phyloP scores from a whole-genome alignment of 1,140 invertebrate genomes.

The Drosophila jambulina region DNA sequence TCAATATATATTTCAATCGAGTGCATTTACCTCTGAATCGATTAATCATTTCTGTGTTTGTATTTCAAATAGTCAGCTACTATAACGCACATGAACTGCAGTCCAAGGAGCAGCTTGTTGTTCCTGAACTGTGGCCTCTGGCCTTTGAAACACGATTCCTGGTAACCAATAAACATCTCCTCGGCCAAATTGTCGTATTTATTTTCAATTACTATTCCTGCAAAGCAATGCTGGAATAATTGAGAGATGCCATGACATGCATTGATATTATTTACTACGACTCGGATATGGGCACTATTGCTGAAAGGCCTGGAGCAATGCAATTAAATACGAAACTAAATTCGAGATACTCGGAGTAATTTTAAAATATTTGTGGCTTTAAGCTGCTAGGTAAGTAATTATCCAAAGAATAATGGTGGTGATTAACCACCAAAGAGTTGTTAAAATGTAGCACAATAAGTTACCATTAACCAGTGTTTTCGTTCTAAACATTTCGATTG shows the following conservation, averaged over 20 bases:
- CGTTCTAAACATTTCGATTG: neutral
- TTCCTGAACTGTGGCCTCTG: constrained; percentile 8
- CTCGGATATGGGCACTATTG: neutral
- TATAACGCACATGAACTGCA: neutral
- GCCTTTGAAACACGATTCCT: constrained; percentile 8
- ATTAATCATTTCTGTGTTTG: neutral
- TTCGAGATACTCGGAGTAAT: neutral
- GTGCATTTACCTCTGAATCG: neutral
- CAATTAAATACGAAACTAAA: neutral
- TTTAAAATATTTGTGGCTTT: neutral
- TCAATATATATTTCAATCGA: neutral
- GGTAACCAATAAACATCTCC: constrained; percentile 6
- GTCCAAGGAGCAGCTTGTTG: neutral
- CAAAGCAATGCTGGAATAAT: constrained; percentile 2
- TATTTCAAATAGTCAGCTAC: neutral
- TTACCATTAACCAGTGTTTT: no score
- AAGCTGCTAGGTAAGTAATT: neutral
- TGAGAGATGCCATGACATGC: constrained; percentile 5
- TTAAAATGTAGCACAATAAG: no score
- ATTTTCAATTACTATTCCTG: constrained; percentile 18
- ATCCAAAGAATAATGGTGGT: no score
- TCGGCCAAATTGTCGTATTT: constrained; percentile 8
- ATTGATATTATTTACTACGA: constrained; percentile 15
- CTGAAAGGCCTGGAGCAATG: neutral
- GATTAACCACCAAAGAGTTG: neutral